Evolutionary conservation across 2,797 vertebrate genomes (phyloP).

Genomic region (Phrynocephalus forsythii): DNA sequence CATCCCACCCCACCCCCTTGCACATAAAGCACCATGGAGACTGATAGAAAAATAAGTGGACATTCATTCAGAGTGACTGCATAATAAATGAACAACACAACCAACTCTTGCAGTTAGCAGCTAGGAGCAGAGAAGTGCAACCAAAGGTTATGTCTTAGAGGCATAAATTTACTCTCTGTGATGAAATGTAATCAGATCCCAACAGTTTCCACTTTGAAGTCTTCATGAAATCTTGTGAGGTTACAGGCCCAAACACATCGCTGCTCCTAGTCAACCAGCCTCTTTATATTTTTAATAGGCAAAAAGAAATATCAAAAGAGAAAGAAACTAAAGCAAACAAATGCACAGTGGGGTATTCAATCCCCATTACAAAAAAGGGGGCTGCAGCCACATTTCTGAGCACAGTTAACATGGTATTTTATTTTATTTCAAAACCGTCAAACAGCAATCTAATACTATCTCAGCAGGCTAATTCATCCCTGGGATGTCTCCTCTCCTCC

Average conservation of each 20-base stretch:
- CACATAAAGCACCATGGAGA: slow-evolving; percentile 43
- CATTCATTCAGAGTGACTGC: slow-evolving; percentile 56
- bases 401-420: slow-evolving; percentile 3
- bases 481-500: neutral
- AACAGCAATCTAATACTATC: slow-evolving; percentile 18
- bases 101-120: slow-evolving; percentile 47
- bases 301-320: slow-evolving; percentile 54
- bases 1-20: neutral
- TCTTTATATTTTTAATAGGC: slow-evolving; percentile 62
- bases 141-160: slow-evolving; percentile 69
- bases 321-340: slow-evolving; percentile 55
- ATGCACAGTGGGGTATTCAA: slow-evolving; percentile 50
- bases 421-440: neutral
- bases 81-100: slow-evolving; percentile 51
- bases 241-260: slow-evolving; percentile 74
- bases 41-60: slow-evolving; percentile 41
- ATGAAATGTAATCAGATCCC: slow-evolving; percentile 75
- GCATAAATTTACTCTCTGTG: slow-evolving; percentile 74
- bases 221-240: slow-evolving; percentile 70
- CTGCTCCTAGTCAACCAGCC: slow-evolving; percentile 42
- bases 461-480: slow-evolving; percentile 2
- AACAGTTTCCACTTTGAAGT: slow-evolving; percentile 77
- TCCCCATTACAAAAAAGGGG: neutral
- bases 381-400: neutral
- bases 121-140: slow-evolving; percentile 59